Evolutionary conservation across 2,888 invertebrate genomes (phyloP), one percentile per base, ranked within the genome.

Genomic region (Gasteruption jaculator): DNA sequence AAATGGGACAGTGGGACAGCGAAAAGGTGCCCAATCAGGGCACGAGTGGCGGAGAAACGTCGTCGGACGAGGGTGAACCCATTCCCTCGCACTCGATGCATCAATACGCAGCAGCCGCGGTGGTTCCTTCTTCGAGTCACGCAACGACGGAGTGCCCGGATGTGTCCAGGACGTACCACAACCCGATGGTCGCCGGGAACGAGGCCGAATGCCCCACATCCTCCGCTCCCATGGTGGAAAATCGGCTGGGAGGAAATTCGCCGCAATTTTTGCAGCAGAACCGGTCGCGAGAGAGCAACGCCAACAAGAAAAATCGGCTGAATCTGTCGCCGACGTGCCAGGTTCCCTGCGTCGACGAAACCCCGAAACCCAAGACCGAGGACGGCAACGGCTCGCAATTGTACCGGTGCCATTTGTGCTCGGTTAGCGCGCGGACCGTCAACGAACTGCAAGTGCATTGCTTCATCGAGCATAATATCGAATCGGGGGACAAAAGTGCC

Each of bases 1-100:
- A 87, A 71, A 71, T 88, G 62, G 84, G 83, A 46, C 79, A 79
- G 45, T 76, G 80, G 66, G 80, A 80, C 51, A 71, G 76, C 2
- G 74, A 68, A 53, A 46, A 61, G 43, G 53, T 66, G 61, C 57
- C 63, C 5, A 65, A 55, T 37, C 66, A 67, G 20, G 52, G 71
- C 34, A 61, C 50, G 42, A 71, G 66, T 27, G 72, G 74, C 37
- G 74, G 74, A 46, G 78, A 78, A 39, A 76, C 74, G 18, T 77
- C 78, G 1, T 79, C 78, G 26, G 79, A 79, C 27, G 79, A 79
- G 55, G 79, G 66, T 8, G 69, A 68, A 38, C 63, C 68, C 3
- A 57, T 68, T 30, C 50, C 58, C 5, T 54, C 57, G 12, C 65
- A 60, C 29, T 41, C 55, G 21, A 39, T 61, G 35, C 61, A 61